Conservation (phyloP, 2,888 invertebrate genomes). For the Dexiosoma caninum region DNA sequence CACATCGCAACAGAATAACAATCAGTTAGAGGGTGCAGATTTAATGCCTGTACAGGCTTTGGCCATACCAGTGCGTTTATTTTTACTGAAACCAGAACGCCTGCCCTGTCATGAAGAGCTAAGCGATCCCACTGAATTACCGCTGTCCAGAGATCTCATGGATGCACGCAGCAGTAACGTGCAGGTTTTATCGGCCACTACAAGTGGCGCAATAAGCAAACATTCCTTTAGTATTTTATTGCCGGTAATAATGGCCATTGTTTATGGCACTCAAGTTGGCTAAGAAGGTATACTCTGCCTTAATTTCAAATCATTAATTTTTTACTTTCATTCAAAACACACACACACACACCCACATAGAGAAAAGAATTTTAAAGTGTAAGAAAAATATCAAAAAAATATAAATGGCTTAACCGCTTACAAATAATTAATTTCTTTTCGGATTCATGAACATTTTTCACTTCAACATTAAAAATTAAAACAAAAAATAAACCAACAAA, state of each 20-base stretch:
- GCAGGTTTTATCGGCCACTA: conserved; percentile 64
- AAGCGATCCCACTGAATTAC: conserved; percentile 82
- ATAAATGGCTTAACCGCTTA: conserved; percentile 6
- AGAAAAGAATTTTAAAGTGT: conserved; percentile 2
- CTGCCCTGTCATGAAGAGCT: conserved; percentile 82
- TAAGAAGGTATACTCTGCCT: conserved; percentile 41
- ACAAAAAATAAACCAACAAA: conserved; percentile 41
- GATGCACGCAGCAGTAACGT: conserved; percentile 73
- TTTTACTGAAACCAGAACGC: conserved; percentile 80
- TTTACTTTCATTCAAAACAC: conserved; percentile 40
- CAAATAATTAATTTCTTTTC: conserved; percentile 20
- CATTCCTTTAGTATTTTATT: conserved; percentile 30
- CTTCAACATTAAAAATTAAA: conserved; percentile 20
- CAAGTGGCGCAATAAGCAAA: conserved; percentile 20
- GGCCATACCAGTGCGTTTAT: conserved; percentile 75
- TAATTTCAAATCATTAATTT: background rate
- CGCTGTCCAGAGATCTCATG: conserved; percentile 80
- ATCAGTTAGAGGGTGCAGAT: conserved; percentile 39
- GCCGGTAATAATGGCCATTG: conserved; percentile 55
- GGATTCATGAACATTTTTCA: conserved; percentile 28
- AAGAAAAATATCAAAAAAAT: background rate
- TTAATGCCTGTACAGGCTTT: conserved; percentile 65
- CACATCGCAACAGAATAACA: conserved; percentile 60
- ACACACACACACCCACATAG: background rate
- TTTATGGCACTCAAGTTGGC: conserved; percentile 58